These are phyloP conservation scores for Leucosticte australis DNA, from an alignment of 2,113 vertebrate genomes.

Conservation along the genomic window DNA sequence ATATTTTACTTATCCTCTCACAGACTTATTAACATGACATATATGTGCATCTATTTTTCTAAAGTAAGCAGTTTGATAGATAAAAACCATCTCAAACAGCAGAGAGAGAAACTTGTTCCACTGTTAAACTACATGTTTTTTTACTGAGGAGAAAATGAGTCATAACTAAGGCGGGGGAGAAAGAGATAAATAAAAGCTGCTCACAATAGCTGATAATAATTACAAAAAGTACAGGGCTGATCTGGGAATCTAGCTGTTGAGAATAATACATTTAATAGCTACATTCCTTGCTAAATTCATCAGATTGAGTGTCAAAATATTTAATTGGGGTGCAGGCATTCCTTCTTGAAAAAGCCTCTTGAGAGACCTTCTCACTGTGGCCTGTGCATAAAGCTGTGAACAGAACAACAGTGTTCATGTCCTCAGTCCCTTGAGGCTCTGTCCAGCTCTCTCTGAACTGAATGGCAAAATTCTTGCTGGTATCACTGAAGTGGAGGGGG, in stretches of 20 bases:
- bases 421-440: background rate
- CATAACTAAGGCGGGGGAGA: background rate
- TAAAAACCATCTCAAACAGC: background rate
- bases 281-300: background rate
- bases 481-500: background rate
- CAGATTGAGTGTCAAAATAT: background rate
- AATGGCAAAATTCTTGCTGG: background rate
- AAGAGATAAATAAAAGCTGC: slow-evolving; percentile 33
- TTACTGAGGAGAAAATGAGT: slow-evolving; percentile 26
- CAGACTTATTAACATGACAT: background rate
- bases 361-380: background rate
- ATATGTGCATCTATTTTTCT: background rate
- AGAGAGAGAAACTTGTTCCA: background rate
- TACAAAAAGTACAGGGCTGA: background rate
- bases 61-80: background rate
- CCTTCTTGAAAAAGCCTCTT: background rate
- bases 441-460: background rate
- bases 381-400: background rate
- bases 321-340: background rate
- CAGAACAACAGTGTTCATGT: background rate
- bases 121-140: background rate
- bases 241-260: background rate
- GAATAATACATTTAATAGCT: background rate
- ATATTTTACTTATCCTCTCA: background rate
- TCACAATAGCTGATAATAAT: background rate